phyloP scores from a whole-genome alignment of 2,113 vertebrate species.

The Alouatta palliata region DNA sequence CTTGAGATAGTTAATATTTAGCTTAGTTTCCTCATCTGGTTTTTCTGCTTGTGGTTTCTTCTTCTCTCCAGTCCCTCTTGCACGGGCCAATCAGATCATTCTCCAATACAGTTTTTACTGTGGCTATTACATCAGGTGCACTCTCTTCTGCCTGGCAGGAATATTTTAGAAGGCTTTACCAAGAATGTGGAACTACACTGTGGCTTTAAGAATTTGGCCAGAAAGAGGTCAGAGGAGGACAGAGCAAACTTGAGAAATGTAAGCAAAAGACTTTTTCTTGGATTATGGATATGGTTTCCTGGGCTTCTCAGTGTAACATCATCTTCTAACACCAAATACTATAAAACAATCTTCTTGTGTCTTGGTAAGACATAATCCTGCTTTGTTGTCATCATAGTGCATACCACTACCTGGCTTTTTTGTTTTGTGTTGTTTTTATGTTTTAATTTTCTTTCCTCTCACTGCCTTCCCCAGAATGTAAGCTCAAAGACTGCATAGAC shows the following conservation, averaged over 20 bases:
- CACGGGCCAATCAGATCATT: constrained; percentile 3
- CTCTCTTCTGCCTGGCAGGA: constrained; percentile 55
- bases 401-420: not conserved
- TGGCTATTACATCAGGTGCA: constrained; percentile 58
- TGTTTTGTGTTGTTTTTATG: not conserved
- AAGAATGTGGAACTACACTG: constrained; percentile 61
- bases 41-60: constrained; percentile 49
- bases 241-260: constrained; percentile 61
- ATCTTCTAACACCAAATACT: constrained; percentile 47
- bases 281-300: constrained; percentile 59
- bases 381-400: not conserved
- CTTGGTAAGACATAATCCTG: constrained; percentile 25
- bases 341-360: constrained; percentile 23
- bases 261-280: constrained; percentile 65
- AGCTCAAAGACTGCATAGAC: not conserved
- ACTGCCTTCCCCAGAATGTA: not conserved
- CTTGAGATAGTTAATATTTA: constrained; percentile 57
- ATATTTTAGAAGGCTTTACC: constrained; percentile 54
- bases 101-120: not conserved
- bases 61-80: constrained; percentile 12
- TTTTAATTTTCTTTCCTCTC: constrained; percentile 33
- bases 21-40: constrained; percentile 53
- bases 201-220: constrained; percentile 66
- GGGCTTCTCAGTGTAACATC: constrained; percentile 50
- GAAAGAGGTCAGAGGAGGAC: constrained; percentile 61